Percentiles rank a stretch among this genome's conserved stretches.
Evolutionary conservation across 2,113 vertebrate genomes (phyloP).

Genomic region (Actenoides lindsayi): DNA sequence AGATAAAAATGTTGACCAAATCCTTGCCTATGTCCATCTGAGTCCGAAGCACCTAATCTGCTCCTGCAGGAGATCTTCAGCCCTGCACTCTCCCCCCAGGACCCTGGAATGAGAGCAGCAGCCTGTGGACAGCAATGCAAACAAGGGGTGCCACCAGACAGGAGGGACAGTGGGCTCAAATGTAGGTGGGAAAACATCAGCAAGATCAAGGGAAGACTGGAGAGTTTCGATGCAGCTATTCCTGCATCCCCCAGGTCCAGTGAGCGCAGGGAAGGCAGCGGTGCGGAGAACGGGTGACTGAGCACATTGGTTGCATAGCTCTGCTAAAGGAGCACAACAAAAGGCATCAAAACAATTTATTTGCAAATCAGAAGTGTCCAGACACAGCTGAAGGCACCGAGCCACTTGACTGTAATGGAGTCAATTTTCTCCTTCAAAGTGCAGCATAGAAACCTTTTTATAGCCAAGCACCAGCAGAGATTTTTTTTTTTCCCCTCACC

Average conservation of each 20-base stretch:
- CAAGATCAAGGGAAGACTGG: background rate
- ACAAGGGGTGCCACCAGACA: background rate
- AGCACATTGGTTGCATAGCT: background rate
- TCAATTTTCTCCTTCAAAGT: slow-evolving; percentile 34
- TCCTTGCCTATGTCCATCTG: background rate
- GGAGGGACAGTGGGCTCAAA: background rate
- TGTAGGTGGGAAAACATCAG: background rate
- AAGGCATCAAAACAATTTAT: slow-evolving; percentile 3
- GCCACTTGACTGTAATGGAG: slow-evolving; percentile 10
- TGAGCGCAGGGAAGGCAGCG: rapidly evolving
- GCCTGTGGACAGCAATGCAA: background rate
- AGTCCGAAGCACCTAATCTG: background rate
- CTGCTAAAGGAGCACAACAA: background rate
- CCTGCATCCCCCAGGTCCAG: rapidly evolving
- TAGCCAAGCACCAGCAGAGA: background rate
- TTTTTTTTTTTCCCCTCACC: background rate
- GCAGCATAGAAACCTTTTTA: slow-evolving; percentile 9
- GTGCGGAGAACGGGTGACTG: background rate
- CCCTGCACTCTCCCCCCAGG: background rate
- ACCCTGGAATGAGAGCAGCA: background rate
- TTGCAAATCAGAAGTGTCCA: background rate
- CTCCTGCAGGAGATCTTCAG: background rate
- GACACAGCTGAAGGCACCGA: background rate
- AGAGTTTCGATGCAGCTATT: background rate
- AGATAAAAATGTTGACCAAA: background rate